Conservation (phyloP, 2,113 vertebrate species). For the Ciconia boyciana region DNA sequence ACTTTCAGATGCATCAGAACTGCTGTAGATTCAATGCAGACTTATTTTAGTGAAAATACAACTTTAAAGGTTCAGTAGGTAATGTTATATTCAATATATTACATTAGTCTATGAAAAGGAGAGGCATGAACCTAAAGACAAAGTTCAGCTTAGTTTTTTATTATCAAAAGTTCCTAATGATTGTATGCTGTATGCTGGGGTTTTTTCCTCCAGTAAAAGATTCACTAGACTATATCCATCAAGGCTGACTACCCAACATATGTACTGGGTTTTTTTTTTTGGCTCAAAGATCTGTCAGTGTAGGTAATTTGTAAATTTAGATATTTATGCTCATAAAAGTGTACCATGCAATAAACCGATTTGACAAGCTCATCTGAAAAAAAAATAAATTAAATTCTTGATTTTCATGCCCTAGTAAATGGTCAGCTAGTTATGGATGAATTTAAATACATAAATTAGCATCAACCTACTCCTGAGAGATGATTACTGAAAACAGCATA, state of each 20-base stretch:
- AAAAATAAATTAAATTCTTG: slow-evolving; percentile 31
- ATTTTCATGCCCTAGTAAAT: slow-evolving; percentile 56
- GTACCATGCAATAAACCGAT: slow-evolving; percentile 22
- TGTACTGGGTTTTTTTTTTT: neutral
- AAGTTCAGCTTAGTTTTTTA: neutral
- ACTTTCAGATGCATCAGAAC: neutral
- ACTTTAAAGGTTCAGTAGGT: neutral
- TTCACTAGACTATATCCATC: neutral
- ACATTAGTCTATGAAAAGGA: neutral
- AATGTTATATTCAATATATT: neutral
- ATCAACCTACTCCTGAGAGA: neutral
- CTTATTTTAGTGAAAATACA: neutral
- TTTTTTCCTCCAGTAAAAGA: neutral
- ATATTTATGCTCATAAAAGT: slow-evolving; percentile 52
- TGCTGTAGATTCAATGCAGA: neutral
- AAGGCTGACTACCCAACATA: slow-evolving; percentile 24
- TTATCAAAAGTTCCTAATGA: neutral
- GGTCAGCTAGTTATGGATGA: slow-evolving; percentile 47
- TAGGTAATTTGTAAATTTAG: slow-evolving; percentile 57
- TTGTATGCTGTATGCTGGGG: neutral
- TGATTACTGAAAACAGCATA: neutral
- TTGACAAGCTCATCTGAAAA: slow-evolving; percentile 60
- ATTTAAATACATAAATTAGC: slow-evolving; percentile 60
- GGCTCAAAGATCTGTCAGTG: slow-evolving; percentile 25
- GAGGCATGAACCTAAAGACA: neutral